Evolutionary conservation across 2,888 invertebrate species (phyloP).

Genomic region (Cotesia congregata): DNA sequence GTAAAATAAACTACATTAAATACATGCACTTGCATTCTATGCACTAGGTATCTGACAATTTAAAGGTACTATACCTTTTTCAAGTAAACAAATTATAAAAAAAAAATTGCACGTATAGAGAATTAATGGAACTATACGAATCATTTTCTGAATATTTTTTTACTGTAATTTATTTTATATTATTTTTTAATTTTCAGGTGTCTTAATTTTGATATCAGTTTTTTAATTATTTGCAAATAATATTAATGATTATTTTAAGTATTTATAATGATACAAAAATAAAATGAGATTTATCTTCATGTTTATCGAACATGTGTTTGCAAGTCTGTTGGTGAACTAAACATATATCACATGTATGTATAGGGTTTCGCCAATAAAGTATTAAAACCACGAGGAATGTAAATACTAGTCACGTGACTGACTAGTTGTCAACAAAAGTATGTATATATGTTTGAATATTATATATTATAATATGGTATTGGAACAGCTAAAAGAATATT

Average conservation of each 20-base stretch:
- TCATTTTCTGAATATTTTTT: too few species aligned
- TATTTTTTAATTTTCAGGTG: too few species aligned
- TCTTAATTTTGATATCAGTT: too few species aligned
- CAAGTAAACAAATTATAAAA: too few species aligned
- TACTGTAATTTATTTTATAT: too few species aligned
- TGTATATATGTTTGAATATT: not conserved
- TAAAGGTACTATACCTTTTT: too few species aligned
- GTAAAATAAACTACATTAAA: conserved; percentile 32
- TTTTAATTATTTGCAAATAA: too few species aligned
- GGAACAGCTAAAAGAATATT: not conserved
- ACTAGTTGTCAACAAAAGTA: not conserved
- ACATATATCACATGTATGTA: not conserved
- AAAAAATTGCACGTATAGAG: too few species aligned
- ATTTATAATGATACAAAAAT: not conserved
- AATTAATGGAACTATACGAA: too few species aligned
- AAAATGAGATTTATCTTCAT: not conserved
- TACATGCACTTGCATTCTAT: conserved; percentile 29
- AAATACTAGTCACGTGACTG: conserved; percentile 31
- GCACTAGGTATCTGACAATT: not conserved
- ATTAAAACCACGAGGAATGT: conserved; percentile 36
- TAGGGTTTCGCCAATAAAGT: conserved; percentile 57
- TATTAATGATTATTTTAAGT: not conserved
- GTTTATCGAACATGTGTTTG: not conserved
- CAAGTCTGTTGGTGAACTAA: not conserved
- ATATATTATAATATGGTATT: not conserved